Conservation (phyloP, 2,113 vertebrate species). For the Caloenas nicobarica region DNA sequence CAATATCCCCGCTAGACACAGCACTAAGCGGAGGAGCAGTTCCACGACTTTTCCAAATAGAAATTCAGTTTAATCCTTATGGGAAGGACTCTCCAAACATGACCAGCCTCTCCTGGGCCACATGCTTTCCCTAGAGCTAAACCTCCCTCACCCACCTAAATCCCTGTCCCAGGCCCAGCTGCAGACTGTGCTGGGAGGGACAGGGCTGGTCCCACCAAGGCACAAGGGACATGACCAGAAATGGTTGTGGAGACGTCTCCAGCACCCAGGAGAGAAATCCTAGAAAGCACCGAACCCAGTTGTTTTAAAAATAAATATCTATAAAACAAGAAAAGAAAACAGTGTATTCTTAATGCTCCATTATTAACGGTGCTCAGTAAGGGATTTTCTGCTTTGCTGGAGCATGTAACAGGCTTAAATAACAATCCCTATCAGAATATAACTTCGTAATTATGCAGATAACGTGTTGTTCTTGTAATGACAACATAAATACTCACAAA, state of each 20-base stretch:
- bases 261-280: neutral
- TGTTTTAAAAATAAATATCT: conserved; percentile 22
- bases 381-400: conserved; percentile 63
- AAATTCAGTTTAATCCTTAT: neutral
- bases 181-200: neutral
- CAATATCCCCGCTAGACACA: neutral
- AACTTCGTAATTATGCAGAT: conserved; percentile 33
- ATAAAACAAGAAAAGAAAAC: conserved; percentile 28
- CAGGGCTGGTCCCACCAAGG: neutral
- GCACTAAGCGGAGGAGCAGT: fast-evolving
- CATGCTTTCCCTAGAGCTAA: fast-evolving
- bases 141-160: neutral
- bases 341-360: conserved; percentile 44
- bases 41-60: neutral
- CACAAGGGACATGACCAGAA: neutral
- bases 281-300: neutral
- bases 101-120: neutral
- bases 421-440: conserved; percentile 26
- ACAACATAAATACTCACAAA: neutral
- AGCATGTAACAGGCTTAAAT: conserved; percentile 55
- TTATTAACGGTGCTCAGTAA: conserved; percentile 50
- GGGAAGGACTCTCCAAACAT: neutral
- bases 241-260: neutral
- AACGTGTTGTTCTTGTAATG: neutral
- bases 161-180: neutral